phyloP scores from a whole-genome alignment of 2,888 invertebrate genomes.

The Mesoligia furuncula region DNA sequence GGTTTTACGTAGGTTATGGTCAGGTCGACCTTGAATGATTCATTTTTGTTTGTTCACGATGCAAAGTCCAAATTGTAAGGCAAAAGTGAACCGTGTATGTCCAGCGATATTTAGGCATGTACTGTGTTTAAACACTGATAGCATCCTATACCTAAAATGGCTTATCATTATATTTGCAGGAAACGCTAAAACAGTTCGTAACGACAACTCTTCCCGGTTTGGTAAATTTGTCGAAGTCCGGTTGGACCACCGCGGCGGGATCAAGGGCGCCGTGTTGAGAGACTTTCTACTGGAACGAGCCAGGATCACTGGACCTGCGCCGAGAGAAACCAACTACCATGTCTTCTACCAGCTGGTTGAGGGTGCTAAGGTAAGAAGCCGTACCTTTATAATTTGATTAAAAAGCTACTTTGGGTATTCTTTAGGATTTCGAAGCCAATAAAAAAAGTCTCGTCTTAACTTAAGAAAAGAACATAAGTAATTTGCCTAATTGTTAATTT shows the following conservation, averaged over 20 bases:
- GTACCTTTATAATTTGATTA: slow-evolving; percentile 6
- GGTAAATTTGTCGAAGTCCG: slow-evolving; percentile 99
- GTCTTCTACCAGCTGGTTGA: slow-evolving; percentile 98
- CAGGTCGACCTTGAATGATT: background rate
- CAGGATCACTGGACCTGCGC: slow-evolving; percentile 96
- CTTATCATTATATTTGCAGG: slow-evolving; percentile 87
- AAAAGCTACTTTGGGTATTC: background rate
- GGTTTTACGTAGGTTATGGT: background rate
- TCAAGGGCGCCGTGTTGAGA: slow-evolving; percentile 97
- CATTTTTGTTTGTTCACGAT: background rate
- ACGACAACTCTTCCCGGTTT: slow-evolving; percentile 97
- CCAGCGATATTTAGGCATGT: background rate
- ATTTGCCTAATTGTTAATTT: background rate
- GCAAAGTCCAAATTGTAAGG: background rate
- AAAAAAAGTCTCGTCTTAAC: background rate
- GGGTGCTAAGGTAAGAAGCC: slow-evolving; percentile 92
- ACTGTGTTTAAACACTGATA: background rate
- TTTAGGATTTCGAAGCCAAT: no score
- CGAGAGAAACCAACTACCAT: slow-evolving; percentile 97
- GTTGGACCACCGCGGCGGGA: slow-evolving; percentile 96
- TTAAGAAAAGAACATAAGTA: background rate
- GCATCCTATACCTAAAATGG: slow-evolving; percentile 2
- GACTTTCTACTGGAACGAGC: slow-evolving; percentile 97
- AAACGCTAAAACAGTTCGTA: slow-evolving; percentile 97
- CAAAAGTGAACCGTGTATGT: background rate